A percentile compares a stretch with the other conserved stretches of the same genome.
phyloP scores from a whole-genome alignment of 2,888 invertebrate genomes.

The Oscheius sp. region DNA sequence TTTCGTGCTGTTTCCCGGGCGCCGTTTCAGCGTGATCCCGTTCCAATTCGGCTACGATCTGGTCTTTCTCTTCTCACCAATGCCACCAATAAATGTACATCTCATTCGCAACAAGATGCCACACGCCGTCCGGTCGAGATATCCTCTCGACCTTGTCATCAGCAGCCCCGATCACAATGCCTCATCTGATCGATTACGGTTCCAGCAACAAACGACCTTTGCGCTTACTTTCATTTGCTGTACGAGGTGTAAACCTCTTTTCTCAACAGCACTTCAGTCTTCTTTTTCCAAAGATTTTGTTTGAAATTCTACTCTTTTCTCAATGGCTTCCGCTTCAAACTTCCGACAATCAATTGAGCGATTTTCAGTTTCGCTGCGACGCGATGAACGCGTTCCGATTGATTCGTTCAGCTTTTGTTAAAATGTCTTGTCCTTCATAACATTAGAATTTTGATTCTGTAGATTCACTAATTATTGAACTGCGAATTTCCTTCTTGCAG shows the following conservation, averaged over 20 bases:
- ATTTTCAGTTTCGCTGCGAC: slow-evolving; percentile 22
- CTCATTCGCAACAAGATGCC: neutral
- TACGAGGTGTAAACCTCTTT: neutral
- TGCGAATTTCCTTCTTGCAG: neutral
- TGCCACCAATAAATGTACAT: neutral
- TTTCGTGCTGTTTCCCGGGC: slow-evolving; percentile 24
- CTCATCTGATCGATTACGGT: slow-evolving; percentile 4
- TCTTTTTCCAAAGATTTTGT: neutral
- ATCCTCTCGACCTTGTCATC: slow-evolving; percentile 22
- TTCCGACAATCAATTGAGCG: slow-evolving; percentile 26
- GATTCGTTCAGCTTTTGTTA: slow-evolving; percentile 14
- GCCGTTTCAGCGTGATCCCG: slow-evolving; percentile 27
- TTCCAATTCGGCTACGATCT: slow-evolving; percentile 29
- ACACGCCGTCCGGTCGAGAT: slow-evolving; percentile 1
- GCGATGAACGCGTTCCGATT: slow-evolving; percentile 16
- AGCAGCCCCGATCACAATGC: neutral
- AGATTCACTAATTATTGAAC: too few relatives aligned
- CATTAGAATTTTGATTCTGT: too few relatives aligned
- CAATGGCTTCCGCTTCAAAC: neutral
- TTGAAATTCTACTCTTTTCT: neutral
- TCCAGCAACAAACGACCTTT: neutral
- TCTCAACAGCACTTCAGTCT: neutral
- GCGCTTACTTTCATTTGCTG: neutral
- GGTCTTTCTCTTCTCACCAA: slow-evolving; percentile 8
- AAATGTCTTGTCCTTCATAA: neutral